These are phyloP conservation scores for Pygmarrhopalites habei DNA, from an alignment of 1,140 invertebrate species.

Conservation along the genomic window DNA sequence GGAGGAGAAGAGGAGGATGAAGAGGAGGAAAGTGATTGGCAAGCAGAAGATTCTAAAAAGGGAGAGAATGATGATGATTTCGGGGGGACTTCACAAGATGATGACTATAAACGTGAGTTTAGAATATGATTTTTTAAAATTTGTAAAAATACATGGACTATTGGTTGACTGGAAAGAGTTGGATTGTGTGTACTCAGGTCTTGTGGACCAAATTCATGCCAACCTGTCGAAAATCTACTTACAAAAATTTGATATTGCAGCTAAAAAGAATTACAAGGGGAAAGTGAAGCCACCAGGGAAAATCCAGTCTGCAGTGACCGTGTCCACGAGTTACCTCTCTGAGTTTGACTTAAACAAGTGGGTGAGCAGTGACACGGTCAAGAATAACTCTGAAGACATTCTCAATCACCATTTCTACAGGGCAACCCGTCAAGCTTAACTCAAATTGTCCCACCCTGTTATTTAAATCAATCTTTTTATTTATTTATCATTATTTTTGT, in stretches of 20 bases:
- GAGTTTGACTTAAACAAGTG: conserved; percentile 1
- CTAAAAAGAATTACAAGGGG: background rate
- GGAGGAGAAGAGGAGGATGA: conserved; percentile 15
- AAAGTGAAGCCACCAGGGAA: background rate
- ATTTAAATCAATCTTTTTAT: background rate
- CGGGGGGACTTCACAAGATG: background rate
- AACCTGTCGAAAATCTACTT: background rate
- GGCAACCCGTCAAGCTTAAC: background rate
- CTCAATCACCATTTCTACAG: conserved; percentile 6
- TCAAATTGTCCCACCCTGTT: background rate
- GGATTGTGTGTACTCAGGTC: background rate
- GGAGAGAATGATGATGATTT: background rate
- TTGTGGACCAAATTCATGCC: background rate
- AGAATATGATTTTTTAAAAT: background rate
- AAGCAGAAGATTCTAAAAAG: background rate
- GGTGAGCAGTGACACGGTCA: background rate
- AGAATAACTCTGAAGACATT: background rate
- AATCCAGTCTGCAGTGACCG: background rate
- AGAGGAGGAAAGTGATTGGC: conserved; percentile 8
- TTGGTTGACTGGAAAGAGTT: background rate
- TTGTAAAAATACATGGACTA: background rate
- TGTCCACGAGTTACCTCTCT: background rate
- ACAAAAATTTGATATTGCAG: background rate
- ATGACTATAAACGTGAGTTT: background rate
- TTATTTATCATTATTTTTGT: background rate